Evolutionary conservation across 2,888 invertebrate species (phyloP).

Genomic region (Mimumesa dahlbomi): DNA sequence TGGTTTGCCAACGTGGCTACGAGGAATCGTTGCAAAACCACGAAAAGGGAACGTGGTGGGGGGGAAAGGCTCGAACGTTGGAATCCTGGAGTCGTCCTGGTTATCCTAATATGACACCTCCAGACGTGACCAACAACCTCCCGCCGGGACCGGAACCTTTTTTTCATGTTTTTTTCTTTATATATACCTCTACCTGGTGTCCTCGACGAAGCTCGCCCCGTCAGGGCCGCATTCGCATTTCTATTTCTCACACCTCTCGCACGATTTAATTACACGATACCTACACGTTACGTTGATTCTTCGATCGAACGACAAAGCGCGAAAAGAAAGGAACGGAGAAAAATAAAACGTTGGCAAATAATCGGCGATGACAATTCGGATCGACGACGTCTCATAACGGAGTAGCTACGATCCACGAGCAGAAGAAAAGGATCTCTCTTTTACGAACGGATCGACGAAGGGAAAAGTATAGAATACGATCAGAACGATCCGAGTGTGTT

Average conservation of each 20-base stretch:
- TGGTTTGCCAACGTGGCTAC: constrained; percentile 2
- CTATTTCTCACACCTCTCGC: neutral
- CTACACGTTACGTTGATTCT: neutral
- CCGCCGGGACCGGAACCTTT: constrained; percentile 57
- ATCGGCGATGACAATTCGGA: neutral
- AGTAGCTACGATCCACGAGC: neutral
- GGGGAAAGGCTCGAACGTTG: constrained; percentile 26
- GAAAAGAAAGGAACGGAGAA: neutral
- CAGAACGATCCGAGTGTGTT: neutral
- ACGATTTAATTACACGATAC: neutral
- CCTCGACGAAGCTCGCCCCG: constrained; percentile 43
- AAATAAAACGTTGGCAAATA: neutral
- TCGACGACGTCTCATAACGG: neutral
- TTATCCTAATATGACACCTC: constrained; percentile 65
- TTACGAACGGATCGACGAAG: too few relatives aligned
- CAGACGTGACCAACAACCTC: constrained; percentile 53
- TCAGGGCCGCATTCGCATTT: constrained; percentile 47
- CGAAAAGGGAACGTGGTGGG: neutral
- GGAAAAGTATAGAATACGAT: too few relatives aligned
- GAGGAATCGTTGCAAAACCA: neutral
- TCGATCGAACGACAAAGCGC: neutral
- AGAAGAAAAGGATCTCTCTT: neutral
- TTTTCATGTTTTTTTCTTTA: constrained; percentile 31
- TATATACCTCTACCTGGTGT: constrained; percentile 55
- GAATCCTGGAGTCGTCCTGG: constrained; percentile 55